A percentile compares a stretch with the other conserved stretches of the same genome.
phyloP scores from a whole-genome alignment of 1,140 invertebrate species.

The Pseudobourletiella spinata region DNA sequence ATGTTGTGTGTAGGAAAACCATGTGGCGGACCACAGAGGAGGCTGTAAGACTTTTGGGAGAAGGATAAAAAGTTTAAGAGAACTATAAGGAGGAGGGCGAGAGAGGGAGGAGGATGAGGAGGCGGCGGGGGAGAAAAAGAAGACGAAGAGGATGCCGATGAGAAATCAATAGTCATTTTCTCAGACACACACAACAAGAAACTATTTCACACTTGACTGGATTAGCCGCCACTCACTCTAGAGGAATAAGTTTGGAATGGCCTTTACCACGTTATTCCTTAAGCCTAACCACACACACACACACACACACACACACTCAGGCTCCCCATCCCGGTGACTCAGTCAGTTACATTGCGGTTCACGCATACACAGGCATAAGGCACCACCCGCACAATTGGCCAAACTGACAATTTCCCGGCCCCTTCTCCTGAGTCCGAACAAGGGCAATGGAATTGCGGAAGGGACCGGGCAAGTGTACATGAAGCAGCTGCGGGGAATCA shows the following conservation, averaged over 20 bases:
- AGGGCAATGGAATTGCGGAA: neutral
- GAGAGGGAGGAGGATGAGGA: too few relatives aligned
- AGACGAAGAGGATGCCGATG: too few relatives aligned
- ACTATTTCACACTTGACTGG: constrained; percentile 1
- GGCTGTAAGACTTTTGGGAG: too few relatives aligned
- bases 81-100: too few relatives aligned
- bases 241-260: too few relatives aligned
- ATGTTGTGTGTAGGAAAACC: too few relatives aligned
- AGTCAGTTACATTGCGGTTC: neutral
- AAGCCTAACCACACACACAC: neutral
- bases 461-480: neutral
- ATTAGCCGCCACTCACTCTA: too few relatives aligned
- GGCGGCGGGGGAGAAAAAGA: too few relatives aligned
- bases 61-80: too few relatives aligned
- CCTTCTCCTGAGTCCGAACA: neutral
- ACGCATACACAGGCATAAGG: neutral
- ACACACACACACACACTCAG: neutral
- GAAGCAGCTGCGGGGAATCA: neutral
- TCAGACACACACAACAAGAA: constrained; percentile 1
- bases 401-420: neutral
- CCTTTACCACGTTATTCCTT: neutral
- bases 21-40: too few relatives aligned
- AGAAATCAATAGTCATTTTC: neutral
- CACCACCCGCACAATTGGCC: neutral
- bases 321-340: neutral